These are phyloP conservation scores for Cinclus mexicanus DNA, from an alignment of 2,113 vertebrate genomes.

Conservation along the genomic window DNA sequence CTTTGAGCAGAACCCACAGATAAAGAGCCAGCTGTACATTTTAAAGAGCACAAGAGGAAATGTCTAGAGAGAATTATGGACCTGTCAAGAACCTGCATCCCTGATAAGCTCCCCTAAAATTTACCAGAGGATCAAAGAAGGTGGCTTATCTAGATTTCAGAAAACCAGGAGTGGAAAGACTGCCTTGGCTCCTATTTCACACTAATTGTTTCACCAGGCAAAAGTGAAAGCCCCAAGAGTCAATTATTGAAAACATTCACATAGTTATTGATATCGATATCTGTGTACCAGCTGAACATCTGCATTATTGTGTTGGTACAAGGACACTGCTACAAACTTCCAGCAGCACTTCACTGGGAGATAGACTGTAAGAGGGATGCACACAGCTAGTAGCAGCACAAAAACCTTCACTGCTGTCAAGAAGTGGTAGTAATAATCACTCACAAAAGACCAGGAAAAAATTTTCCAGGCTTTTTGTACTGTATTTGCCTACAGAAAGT, in stretches of 20 bases:
- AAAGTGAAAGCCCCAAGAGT: background rate
- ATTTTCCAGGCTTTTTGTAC: background rate
- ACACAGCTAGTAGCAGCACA: background rate
- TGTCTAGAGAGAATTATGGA: background rate
- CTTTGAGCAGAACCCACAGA: background rate
- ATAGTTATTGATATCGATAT: background rate
- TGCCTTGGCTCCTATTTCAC: background rate
- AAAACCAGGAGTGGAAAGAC: background rate
- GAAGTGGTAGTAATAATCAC: background rate
- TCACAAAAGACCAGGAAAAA: background rate
- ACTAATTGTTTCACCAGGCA: background rate
- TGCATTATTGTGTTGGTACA: background rate
- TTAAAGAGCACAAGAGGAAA: background rate
- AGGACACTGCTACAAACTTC: background rate
- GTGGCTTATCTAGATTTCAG: background rate
- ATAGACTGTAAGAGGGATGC: background rate
- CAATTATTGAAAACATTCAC: background rate
- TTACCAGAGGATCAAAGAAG: background rate
- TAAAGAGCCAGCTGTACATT: background rate
- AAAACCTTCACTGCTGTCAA: background rate
- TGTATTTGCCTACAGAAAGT: background rate
- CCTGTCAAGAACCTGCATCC: background rate
- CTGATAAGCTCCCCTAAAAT: background rate
- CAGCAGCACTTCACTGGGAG: background rate
- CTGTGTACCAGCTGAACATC: background rate